Evolutionary conservation across 2,113 vertebrate species (phyloP), one percentile per base, ranked within the genome.

Genomic region (Kryptolebias marmoratus): DNA sequence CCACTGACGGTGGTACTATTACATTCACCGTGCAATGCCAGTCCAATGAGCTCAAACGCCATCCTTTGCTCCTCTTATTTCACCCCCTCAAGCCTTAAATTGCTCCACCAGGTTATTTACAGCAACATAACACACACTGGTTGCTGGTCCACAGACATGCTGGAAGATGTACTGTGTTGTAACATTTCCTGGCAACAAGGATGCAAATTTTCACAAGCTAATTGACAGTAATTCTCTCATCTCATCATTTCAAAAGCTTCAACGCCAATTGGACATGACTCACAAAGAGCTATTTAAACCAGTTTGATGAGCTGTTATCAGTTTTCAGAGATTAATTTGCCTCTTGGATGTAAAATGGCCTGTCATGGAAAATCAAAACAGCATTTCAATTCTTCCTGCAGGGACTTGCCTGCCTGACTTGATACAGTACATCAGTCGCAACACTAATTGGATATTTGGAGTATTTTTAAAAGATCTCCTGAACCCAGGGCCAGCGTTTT

Each of bases 391-490:
- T 56, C 67, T 64, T 32, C 70, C 83, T 86, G 80, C 54, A 77
- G 76, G 79, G 79, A 82, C 68, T 61, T 44, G 72, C 30, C 64
- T n/a, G 75, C 57, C 55, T 56, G 72, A 82, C 80, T 83, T 74
- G 82, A 61, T 80, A 44, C 56, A 54, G 48, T 58, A 73, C 58
- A 67, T 83, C 64, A 50, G 63, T 80, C 8, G 31, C 73, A 61
- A 68, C 68, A 30, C 77, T 84, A 78, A 90, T 88, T 85, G 81
- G 81, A 86, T 88, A 70, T 88, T 80, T 83, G 63, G 84, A 74
- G 71, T 87, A 73, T 85, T 89, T 91, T 82, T 75, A 82, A 84
- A 87, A 84, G 72, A 71, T 79, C 68, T 71, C 63, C 52, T 73
- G 56, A 87, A 75, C 70, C 62, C 72, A 64, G 0, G 47, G 55